phyloP scores from a whole-genome alignment of 1,140 invertebrate species.

The Drosophila sp. region DNA sequence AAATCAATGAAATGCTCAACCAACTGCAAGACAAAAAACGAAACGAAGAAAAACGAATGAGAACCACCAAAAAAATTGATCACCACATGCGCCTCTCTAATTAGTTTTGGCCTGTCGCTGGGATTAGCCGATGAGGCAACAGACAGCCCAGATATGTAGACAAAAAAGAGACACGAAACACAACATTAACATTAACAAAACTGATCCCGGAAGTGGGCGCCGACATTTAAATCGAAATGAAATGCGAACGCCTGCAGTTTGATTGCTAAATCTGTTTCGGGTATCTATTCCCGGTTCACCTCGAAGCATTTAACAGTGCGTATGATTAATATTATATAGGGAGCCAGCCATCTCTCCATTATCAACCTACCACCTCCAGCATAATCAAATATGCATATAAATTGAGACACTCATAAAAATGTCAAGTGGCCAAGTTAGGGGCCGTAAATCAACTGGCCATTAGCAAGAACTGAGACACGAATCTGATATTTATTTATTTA shows the following conservation, averaged over 20 bases:
- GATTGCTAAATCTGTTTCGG: constrained; percentile 57
- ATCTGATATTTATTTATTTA: constrained; percentile 43
- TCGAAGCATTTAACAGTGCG: constrained; percentile 54
- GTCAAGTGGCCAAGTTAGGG: constrained; percentile 43
- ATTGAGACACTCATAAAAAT: constrained; percentile 68
- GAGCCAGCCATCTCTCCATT: constrained; percentile 17
- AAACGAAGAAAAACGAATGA: neutral
- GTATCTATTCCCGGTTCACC: constrained; percentile 41
- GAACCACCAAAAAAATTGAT: constrained; percentile 43
- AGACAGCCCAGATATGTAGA: neutral
- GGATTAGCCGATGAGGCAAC: neutral
- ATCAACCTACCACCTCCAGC: constrained; percentile 42
- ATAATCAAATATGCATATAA: constrained; percentile 70
- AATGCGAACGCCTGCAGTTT: constrained; percentile 63
- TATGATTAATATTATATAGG: constrained; percentile 62
- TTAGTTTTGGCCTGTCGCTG: constrained; percentile 52
- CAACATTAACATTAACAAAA: constrained; percentile 20
- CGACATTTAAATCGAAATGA: constrained; percentile 63
- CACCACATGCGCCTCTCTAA: constrained; percentile 70
- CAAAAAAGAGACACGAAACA: constrained; percentile 3
- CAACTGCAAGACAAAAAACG: constrained; percentile 58
- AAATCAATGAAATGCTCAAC: constrained; percentile 59
- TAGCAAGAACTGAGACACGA: constrained; percentile 34
- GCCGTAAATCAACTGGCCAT: constrained; percentile 71
- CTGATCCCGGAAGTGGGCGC: constrained; percentile 69